Evolutionary conservation across 1,140 invertebrate genomes (phyloP).

Genomic region (Drosophila ogumai): DNA sequence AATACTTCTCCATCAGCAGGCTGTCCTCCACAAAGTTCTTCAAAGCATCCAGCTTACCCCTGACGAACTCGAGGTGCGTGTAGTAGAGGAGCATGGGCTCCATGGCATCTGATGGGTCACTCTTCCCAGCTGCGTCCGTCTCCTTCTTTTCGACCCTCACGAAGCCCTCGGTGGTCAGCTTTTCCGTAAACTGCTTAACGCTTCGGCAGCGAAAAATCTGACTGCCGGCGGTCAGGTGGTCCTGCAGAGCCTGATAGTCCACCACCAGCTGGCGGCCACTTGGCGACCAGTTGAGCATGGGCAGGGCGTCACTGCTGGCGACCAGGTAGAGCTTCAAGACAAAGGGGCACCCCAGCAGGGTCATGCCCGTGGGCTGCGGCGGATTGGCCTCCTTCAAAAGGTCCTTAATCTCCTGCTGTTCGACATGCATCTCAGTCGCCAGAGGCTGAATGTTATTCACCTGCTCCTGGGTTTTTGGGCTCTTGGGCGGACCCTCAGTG

Average conservation of each 20-base stretch:
- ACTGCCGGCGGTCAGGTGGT: slow-evolving; percentile 26
- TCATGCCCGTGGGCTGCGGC: not conserved
- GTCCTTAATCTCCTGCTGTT: not conserved
- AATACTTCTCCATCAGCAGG: not conserved
- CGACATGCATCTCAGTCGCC: not conserved
- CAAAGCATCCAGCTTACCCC: not conserved
- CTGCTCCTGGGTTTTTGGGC: not conserved
- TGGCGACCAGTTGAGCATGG: slow-evolving; percentile 38
- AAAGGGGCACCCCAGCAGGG: slow-evolving; percentile 12
- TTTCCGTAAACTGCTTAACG: slow-evolving; percentile 26
- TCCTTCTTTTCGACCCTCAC: not conserved
- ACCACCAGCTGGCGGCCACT: slow-evolving; percentile 31
- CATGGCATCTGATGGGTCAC: too few species aligned
- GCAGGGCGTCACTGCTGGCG: not conserved
- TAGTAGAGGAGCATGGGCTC: slow-evolving; percentile 10
- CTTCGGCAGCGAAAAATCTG: slow-evolving; percentile 38
- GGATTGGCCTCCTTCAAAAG: not conserved
- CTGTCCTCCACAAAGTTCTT: not conserved
- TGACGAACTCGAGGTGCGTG: slow-evolving; percentile 25
- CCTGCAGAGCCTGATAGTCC: slow-evolving; percentile 48
- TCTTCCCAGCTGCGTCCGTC: too few species aligned
- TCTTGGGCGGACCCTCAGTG: not conserved
- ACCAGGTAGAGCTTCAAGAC: slow-evolving; percentile 41
- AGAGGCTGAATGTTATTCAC: not conserved
- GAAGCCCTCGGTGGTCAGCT: slow-evolving; percentile 34